Conservation (phyloP, 2,888 invertebrate species). For the Cordilura impudica region DNA sequence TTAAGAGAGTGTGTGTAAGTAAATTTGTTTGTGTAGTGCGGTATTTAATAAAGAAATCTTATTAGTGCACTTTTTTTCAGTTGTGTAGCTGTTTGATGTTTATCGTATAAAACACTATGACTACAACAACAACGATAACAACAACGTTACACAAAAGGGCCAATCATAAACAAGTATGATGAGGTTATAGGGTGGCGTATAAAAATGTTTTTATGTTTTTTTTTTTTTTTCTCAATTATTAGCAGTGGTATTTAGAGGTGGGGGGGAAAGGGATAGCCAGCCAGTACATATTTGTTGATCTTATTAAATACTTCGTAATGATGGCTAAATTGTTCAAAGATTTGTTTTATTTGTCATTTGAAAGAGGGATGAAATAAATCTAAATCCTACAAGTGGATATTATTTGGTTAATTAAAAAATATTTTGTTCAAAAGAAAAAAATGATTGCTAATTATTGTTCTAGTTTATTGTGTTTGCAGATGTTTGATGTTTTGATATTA, state of each 20-base stretch:
- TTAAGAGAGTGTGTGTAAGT: background rate
- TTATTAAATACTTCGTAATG: constrained; percentile 43
- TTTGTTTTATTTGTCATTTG: background rate
- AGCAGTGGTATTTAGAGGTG: background rate
- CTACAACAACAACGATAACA: constrained; percentile 9
- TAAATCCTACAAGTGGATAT: background rate
- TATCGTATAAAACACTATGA: constrained; percentile 5
- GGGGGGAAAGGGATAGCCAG: constrained; percentile 10
- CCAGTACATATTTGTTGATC: background rate
- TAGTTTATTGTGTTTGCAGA: no score
- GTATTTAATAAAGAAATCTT: constrained; percentile 69
- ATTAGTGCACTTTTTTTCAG: constrained; percentile 67
- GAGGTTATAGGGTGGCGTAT: constrained; percentile 57
- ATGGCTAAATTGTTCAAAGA: constrained; percentile 41
- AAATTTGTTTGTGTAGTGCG: constrained; percentile 1
- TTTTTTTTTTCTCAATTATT: background rate
- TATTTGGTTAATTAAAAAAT: background rate
- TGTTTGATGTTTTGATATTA: background rate
- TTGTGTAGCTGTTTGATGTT: constrained; percentile 41
- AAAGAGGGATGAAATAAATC: background rate
- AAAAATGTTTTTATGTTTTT: constrained; percentile 12
- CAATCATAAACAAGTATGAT: constrained; percentile 62
- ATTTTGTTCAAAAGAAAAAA: no score
- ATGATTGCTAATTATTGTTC: no score
- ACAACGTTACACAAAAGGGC: constrained; percentile 39